These are phyloP conservation scores for Tragopan temminckii DNA, from an alignment of 2,797 vertebrate genomes.

Conservation along the genomic window DNA sequence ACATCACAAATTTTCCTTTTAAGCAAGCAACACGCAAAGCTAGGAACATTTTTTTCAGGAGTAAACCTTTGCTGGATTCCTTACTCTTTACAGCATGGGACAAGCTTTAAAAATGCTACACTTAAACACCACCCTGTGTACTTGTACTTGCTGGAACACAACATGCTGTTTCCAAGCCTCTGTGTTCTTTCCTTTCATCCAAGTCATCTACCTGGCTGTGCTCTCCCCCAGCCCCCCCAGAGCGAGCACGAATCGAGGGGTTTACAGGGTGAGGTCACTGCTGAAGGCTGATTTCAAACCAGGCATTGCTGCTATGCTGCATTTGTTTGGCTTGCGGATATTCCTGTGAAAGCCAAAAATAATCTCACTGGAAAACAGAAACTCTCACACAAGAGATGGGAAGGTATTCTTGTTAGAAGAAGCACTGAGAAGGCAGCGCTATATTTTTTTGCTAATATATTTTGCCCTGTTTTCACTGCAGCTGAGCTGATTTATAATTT, in stretches of 20 bases:
- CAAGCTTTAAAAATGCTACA: neutral
- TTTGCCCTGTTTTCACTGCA: neutral
- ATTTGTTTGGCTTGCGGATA: conserved; percentile 1
- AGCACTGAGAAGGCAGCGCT: neutral
- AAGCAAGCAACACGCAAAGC: conserved; percentile 30
- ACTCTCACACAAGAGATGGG: conserved; percentile 1
- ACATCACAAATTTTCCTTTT: conserved; percentile 44
- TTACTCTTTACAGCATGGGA: conserved; percentile 48
- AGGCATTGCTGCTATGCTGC: neutral
- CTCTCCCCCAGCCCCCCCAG: neutral
- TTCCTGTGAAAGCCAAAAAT: conserved; percentile 32
- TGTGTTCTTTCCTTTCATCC: conserved; percentile 20
- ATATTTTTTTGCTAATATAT: neutral
- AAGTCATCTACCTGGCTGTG: neutral
- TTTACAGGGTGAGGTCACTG: conserved; percentile 4
- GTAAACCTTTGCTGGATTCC: conserved; percentile 54
- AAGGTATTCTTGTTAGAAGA: neutral
- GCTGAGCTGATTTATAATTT: neutral
- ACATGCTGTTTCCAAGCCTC: conserved; percentile 1
- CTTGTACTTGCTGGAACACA: conserved; percentile 49
- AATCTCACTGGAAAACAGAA: conserved; percentile 17
- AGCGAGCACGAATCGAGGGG: neutral
- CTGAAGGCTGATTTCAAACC: conserved; percentile 8
- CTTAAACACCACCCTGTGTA: conserved; percentile 29
- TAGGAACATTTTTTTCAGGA: neutral